Evolutionary conservation across 2,113 vertebrate species (phyloP), one percentile per base, ranked within the genome.

Genomic region (Sitta europaea): DNA sequence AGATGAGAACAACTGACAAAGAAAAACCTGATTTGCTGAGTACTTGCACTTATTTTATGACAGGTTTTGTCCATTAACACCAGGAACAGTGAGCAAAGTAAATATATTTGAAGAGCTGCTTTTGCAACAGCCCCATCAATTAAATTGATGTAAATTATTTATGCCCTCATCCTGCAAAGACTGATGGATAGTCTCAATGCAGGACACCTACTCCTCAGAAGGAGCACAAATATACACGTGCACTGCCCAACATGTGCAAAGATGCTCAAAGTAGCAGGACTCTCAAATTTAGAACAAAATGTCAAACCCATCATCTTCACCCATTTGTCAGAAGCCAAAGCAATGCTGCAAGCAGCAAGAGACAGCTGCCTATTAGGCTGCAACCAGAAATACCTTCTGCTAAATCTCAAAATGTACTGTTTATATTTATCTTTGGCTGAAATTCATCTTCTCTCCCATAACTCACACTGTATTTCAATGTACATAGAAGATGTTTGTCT

Each of bases 401-500:
- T 88, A 80, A 92, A 88, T 77, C 86, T 85, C 47, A 2, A 94
- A 80, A 82, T 67, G 48, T 42, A 53, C 82, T 83, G 58, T 76
- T 97, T 89, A 81, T 92, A 84, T 96, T 92, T 96, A 94, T 85
- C 84, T 88, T 81, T 67, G 59, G 89, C 63, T 92, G 81, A 91
- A 95, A 79, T 76, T 70, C 84, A 75, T 87, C 65, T 91, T 90
- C 66, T 86, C 36, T 85, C 61, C n/a, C 76, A 79, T 31, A 83
- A 61, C 47, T 82, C 70, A 51, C 48, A 18, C 47, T 70, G 48
- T 54, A 89, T 86, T 92, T 90, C 78, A 88, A 20, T 40, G 35
- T 47, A 80, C 48, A 66, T 12, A 88, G 70, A 88, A 84, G 51
- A 93, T 29, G 25, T 81, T 80, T 93, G 38, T 54, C 70, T 90